Base-by-base conservation (phyloP, 2,888 invertebrate species). In the Drosophila falleni region DNA sequence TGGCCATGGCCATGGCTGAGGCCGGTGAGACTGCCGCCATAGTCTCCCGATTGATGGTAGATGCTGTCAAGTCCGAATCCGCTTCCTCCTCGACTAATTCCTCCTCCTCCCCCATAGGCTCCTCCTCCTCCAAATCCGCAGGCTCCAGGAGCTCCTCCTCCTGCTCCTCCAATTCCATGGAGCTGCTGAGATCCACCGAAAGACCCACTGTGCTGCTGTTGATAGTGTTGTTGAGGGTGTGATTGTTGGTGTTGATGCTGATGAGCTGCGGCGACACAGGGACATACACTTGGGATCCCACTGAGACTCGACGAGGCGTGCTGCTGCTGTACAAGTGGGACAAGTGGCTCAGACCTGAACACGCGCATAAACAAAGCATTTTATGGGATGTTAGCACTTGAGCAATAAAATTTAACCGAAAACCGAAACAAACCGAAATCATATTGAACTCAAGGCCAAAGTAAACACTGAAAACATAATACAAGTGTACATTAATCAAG, bases 41-140 rank as follows among this genome's bases (percentile, higher is more conserved):
- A 92, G 82, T 93, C 93, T 91, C 93, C 93, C 93, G 94, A 92
- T 91, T 93, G 93, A 90, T 93, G 93, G 94, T 94, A 89, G 93
- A 94, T 91, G 93, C 93, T 91, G 91, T 92, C 92, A 92, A 92
- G 90, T 92, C 92, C 92, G 92, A 92, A 90, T 92, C 92, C 92
- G 81, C 91, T 92, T 91, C 91, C 90, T 90, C 92, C 88, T 90
- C 92, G 81, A 81, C 91, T 85, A 91, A 91, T 87, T 91, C 91
- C 90, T 87, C 89, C 85, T 89, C 91, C 89, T 90, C 91, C 90
- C 82, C 89, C 89, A 78, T 76, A 89, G 72, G 83, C 77, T 85
- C 87, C 89, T 88, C 85, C 87, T 88, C 89, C 89, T 87, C 90
- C 87, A 74, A 81, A 87, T 80, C 88, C 88, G 29, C 88, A 88